phyloP scores from a whole-genome alignment of 2,113 vertebrate genomes.

The Cyprinus carpio region DNA sequence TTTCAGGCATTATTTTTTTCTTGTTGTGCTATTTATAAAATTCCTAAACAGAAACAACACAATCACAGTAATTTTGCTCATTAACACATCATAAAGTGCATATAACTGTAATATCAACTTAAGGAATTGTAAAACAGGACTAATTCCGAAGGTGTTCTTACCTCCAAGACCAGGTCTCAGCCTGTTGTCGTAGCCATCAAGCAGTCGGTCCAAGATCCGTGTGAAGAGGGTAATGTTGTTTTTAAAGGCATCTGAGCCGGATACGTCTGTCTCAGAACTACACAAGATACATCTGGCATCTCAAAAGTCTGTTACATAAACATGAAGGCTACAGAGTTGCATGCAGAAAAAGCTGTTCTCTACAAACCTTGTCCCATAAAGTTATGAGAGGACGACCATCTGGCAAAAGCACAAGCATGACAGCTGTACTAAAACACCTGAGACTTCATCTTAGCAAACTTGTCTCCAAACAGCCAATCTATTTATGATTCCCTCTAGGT shows the following conservation, averaged over 20 bases:
- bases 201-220: constrained; percentile 86
- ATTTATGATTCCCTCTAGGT: background rate
- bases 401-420: constrained; percentile 22
- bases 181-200: constrained; percentile 93
- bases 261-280: constrained; percentile 64
- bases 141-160: constrained; percentile 43
- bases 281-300: constrained; percentile 22
- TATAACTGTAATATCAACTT: background rate
- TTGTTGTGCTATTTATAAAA: background rate
- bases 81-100: background rate
- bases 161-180: constrained; percentile 83
- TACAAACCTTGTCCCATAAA: background rate
- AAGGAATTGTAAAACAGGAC: background rate
- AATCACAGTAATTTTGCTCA: background rate
- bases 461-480: background rate
- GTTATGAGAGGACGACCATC: background rate
- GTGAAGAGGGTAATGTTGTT: constrained; percentile 93
- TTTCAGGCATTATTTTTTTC: background rate
- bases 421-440: constrained; percentile 3
- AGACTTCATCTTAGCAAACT: background rate
- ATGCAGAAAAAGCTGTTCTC: background rate
- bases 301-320: constrained; percentile 27
- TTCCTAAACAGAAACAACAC: background rate
- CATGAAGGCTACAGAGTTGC: background rate
- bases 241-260: constrained; percentile 78